Conservation (phyloP, 2,113 vertebrate genomes). For the Hippolais icterina region DNA sequence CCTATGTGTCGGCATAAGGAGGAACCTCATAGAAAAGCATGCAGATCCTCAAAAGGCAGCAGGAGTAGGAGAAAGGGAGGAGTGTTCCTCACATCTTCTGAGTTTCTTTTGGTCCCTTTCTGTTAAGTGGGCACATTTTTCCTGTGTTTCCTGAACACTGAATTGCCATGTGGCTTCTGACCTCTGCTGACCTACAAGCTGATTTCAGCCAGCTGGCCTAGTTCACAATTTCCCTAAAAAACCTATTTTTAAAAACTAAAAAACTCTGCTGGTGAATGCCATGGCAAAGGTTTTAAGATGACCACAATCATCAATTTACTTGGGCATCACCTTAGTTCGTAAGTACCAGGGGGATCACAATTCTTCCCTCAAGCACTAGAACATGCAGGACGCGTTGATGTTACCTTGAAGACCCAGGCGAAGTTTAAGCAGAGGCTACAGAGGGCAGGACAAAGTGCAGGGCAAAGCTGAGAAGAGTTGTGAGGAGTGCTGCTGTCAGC, state of each 20-base stretch:
- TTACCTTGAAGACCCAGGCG: neutral
- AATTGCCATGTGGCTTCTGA: neutral
- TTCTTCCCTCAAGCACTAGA: neutral
- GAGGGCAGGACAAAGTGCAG: neutral
- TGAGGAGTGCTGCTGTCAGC: constrained; percentile 8
- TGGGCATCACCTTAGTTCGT: neutral
- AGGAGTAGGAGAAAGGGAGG: neutral
- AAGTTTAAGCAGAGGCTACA: neutral
- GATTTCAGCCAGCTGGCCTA: neutral
- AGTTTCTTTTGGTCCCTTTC: neutral
- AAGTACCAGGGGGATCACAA: accelerated
- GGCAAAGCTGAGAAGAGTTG: neutral
- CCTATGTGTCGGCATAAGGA: neutral
- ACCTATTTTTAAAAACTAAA: neutral
- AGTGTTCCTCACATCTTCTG: accelerated
- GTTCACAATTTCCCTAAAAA: neutral
- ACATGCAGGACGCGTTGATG: accelerated
- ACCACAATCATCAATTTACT: neutral
- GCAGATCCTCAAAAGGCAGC: neutral
- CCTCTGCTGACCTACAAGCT: neutral
- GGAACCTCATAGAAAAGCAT: neutral
- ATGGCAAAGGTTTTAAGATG: neutral
- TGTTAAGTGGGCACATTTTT: neutral
- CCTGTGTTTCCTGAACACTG: neutral
- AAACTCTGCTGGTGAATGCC: neutral